These are phyloP conservation scores for Leuctra nigra DNA, from an alignment of 2,888 invertebrate genomes.

Conservation along the genomic window DNA sequence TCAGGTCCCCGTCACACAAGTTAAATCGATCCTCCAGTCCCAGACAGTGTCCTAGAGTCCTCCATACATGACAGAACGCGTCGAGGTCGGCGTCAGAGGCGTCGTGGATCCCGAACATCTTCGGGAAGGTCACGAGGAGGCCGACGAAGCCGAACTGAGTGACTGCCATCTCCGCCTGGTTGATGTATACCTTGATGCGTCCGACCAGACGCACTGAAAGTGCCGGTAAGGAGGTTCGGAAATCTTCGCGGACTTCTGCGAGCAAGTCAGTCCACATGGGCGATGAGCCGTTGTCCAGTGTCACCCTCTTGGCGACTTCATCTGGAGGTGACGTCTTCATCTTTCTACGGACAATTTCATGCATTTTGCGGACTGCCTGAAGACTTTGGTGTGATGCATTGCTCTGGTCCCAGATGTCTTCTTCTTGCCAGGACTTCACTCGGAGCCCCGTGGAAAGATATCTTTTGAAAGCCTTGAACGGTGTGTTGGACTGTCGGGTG, in stretches of 20 bases:
- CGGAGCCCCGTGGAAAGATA: slow-evolving; percentile 37
- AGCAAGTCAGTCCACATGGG: slow-evolving; percentile 25
- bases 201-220: slow-evolving; percentile 25
- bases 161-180: slow-evolving; percentile 41
- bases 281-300: slow-evolving; percentile 13
- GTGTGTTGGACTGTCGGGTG: slow-evolving; percentile 36
- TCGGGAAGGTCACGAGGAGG: slow-evolving; percentile 33
- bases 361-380: slow-evolving; percentile 35
- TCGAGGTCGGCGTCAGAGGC: slow-evolving; percentile 43
- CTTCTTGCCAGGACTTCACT: slow-evolving; percentile 38
- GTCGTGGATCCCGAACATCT: slow-evolving; percentile 34
- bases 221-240: slow-evolving; percentile 31
- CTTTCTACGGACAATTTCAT: slow-evolving; percentile 25
- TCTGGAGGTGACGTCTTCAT: background rate
- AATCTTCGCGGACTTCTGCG: slow-evolving; percentile 31
- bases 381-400: slow-evolving; percentile 33
- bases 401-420: slow-evolving; percentile 36
- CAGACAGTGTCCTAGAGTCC: slow-evolving; percentile 45
- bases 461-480: slow-evolving; percentile 34
- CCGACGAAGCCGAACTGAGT: slow-evolving; percentile 41
- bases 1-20: slow-evolving; percentile 22
- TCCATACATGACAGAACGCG: slow-evolving; percentile 48
- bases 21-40: too few species aligned
- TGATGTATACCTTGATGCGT: slow-evolving; percentile 28
- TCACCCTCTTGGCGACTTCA: background rate